Conservation (phyloP, 2,113 vertebrate species). For the Hippoglossus stenolepis region DNA sequence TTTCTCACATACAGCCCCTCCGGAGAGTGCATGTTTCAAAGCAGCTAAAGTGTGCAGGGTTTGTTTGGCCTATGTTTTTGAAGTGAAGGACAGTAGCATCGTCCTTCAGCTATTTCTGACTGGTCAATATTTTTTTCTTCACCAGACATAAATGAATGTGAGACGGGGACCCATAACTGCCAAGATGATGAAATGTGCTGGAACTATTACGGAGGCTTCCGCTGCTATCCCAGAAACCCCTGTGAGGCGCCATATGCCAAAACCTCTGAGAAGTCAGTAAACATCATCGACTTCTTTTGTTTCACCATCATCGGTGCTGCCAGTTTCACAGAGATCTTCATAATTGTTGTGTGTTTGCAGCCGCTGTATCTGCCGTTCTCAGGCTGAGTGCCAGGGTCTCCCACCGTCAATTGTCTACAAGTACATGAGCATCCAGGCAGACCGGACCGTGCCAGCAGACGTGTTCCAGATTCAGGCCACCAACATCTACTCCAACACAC, state of each 20-base stretch:
- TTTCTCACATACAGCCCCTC: too few relatives aligned
- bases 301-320: background rate
- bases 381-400: slow-evolving; percentile 86
- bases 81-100: slow-evolving; percentile 13
- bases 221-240: slow-evolving; percentile 95
- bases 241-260: slow-evolving; percentile 93
- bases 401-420: slow-evolving; percentile 95
- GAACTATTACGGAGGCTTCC: slow-evolving; percentile 96
- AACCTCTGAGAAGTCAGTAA: slow-evolving; percentile 92
- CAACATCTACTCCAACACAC: slow-evolving; percentile 92
- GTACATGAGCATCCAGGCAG: slow-evolving; percentile 97
- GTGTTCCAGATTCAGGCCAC: slow-evolving; percentile 99
- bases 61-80: slow-evolving; percentile 31
- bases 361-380: slow-evolving; percentile 91
- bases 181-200: slow-evolving; percentile 96
- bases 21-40: background rate
- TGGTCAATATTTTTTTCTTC: slow-evolving; percentile 16
- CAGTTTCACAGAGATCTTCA: background rate
- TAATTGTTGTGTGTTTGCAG: slow-evolving; percentile 74
- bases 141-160: slow-evolving; percentile 96
- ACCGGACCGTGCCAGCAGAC: slow-evolving; percentile 92
- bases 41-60: background rate
- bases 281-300: slow-evolving; percentile 12
- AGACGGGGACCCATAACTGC: slow-evolving; percentile 89
- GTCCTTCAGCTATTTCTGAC: slow-evolving; percentile 26